phyloP scores from a whole-genome alignment of 2,888 invertebrate species.

The Lochmaea crataegi region DNA sequence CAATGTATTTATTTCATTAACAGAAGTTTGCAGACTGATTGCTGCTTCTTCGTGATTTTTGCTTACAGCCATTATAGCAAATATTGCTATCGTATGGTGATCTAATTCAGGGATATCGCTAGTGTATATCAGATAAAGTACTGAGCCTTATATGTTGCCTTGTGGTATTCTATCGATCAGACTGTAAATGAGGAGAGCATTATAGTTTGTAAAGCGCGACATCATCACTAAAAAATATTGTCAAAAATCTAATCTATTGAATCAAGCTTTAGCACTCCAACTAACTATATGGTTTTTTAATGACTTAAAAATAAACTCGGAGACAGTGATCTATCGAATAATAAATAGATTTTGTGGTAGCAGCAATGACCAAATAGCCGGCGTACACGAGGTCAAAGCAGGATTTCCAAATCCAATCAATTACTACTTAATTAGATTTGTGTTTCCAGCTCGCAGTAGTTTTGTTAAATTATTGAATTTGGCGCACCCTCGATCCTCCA shows the following conservation, averaged over 20 bases:
- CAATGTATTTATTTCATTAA: too few species aligned
- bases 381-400: constrained; percentile 3
- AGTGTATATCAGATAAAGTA: neutral
- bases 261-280: neutral
- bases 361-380: constrained; percentile 1
- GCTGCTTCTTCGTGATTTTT: too few species aligned
- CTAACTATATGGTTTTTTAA: neutral
- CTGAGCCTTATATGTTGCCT: neutral
- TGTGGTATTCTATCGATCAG: neutral
- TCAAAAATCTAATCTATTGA: too few species aligned
- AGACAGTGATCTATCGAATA: constrained; percentile 8
- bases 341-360: constrained; percentile 20
- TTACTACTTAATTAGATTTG: constrained; percentile 21
- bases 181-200: too few species aligned
- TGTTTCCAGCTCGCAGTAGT: constrained; percentile 11
- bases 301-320: neutral
- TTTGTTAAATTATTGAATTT: constrained; percentile 9
- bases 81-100: neutral
- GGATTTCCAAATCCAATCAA: constrained; percentile 26
- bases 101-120: neutral
- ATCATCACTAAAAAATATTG: too few species aligned
- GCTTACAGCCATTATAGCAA: neutral
- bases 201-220: too few species aligned
- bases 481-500: neutral
- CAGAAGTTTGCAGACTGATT: too few species aligned